phyloP scores from a whole-genome alignment of 2,888 invertebrate species.

The Lutraria lutraria region DNA sequence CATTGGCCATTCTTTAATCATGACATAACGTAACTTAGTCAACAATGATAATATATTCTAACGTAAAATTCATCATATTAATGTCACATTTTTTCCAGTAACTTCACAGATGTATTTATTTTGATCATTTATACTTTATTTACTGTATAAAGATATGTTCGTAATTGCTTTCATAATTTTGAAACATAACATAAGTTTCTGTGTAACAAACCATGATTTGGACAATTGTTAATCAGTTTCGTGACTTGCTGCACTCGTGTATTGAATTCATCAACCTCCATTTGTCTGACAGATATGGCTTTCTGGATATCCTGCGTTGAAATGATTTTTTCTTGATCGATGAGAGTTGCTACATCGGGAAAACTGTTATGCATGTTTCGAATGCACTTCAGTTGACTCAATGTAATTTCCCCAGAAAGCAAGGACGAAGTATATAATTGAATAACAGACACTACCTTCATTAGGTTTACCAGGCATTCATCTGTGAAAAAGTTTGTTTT shows the following conservation, averaged over 20 bases:
- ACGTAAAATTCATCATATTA: too few relatives aligned
- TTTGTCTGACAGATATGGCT: slow-evolving; percentile 18
- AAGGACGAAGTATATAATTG: slow-evolving; percentile 13
- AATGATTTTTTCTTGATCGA: neutral
- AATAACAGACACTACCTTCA: slow-evolving; percentile 35
- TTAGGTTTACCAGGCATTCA: slow-evolving; percentile 25
- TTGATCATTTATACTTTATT: too few relatives aligned
- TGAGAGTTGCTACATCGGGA: neutral
- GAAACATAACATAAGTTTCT: too few relatives aligned
- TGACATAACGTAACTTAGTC: too few relatives aligned
- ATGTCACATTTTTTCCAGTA: too few relatives aligned
- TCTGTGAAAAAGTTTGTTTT: slow-evolving; percentile 30
- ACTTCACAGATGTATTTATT: too few relatives aligned
- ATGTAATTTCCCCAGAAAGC: slow-evolving; percentile 37
- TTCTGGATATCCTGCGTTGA: neutral
- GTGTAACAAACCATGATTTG: neutral
- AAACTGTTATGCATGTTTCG: slow-evolving; percentile 27
- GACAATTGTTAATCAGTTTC: neutral
- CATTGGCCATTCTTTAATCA: too few relatives aligned
- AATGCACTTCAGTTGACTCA: slow-evolving; percentile 39
- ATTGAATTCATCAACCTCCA: slow-evolving; percentile 24
- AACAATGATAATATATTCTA: too few relatives aligned
- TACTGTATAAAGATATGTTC: too few relatives aligned
- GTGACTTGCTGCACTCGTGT: neutral
- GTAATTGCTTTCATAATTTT: too few relatives aligned